These are phyloP conservation scores for Sterna hirundo DNA, from an alignment of 2,113 vertebrate genomes.

Conservation along the genomic window DNA sequence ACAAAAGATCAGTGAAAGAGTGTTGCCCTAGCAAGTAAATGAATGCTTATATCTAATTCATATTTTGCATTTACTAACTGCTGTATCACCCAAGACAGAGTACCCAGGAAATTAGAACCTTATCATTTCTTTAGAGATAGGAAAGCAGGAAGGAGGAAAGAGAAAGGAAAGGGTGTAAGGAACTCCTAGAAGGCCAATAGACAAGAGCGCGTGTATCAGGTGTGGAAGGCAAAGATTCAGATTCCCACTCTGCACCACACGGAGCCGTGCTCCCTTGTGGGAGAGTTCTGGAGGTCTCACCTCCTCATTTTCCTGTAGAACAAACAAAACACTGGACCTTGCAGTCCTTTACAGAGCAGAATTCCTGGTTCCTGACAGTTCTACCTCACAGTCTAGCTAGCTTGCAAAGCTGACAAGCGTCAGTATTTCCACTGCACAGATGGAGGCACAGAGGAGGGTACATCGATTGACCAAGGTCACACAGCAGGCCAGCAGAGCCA, in stretches of 20 bases:
- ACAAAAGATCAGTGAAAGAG: background rate
- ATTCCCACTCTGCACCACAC: background rate
- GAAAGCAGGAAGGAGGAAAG: background rate
- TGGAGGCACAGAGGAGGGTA: background rate
- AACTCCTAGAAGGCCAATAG: background rate
- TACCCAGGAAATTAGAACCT: background rate
- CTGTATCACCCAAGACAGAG: background rate
- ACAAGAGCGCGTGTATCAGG: fast-evolving
- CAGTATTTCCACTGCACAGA: background rate
- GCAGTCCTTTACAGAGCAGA: background rate
- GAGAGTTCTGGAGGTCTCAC: background rate
- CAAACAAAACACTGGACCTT: background rate
- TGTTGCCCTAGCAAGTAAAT: background rate
- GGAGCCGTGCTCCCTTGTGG: background rate
- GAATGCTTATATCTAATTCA: background rate
- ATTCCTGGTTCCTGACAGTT: background rate
- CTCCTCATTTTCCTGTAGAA: background rate
- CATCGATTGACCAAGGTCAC: background rate
- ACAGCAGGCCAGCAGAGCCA: background rate
- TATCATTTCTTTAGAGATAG: background rate
- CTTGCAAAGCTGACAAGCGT: background rate
- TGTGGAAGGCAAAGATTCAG: background rate
- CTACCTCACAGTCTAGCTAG: background rate
- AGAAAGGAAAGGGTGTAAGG: background rate
- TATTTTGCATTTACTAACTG: background rate